Percentiles rank a stretch among this genome's conserved stretches.
phyloP scores from a whole-genome alignment of 2,888 invertebrate genomes.

The Drosophila lacicola region DNA sequence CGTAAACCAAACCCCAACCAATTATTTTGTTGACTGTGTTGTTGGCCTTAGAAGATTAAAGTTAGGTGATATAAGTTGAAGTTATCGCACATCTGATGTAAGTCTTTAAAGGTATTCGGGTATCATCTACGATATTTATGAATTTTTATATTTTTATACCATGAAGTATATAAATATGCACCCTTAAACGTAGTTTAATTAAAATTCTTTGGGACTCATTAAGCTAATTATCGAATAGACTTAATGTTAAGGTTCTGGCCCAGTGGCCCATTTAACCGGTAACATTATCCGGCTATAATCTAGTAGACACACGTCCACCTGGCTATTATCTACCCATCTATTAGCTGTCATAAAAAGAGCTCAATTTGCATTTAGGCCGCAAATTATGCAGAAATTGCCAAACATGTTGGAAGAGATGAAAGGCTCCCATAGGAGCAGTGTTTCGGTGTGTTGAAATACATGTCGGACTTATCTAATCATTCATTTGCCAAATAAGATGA shows the following conservation, averaged over 20 bases:
- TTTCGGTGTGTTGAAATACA: slow-evolving; percentile 24
- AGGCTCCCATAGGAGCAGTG: slow-evolving; percentile 28
- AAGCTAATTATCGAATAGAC: background rate
- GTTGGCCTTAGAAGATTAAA: no score
- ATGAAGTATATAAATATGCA: no score
- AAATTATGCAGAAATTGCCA: slow-evolving; percentile 59
- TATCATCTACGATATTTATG: no score
- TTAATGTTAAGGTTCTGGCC: background rate
- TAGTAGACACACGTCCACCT: slow-evolving; percentile 13
- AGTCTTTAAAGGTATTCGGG: no score
- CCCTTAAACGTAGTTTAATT: background rate
- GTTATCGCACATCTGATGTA: no score
- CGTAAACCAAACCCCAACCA: no score
- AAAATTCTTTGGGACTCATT: slow-evolving; percentile 1
- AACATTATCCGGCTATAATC: slow-evolving; percentile 5
- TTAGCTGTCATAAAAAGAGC: slow-evolving; percentile 52
- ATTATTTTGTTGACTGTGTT: no score
- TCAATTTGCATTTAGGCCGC: slow-evolving; percentile 36
- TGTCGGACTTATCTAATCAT: slow-evolving; percentile 67
- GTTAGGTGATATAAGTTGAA: no score
- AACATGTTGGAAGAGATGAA: slow-evolving; percentile 35
- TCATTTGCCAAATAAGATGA: slow-evolving; percentile 74
- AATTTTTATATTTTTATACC: no score
- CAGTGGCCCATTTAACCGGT: background rate
- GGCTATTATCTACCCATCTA: slow-evolving; percentile 40